Conservation (phyloP, 64 coral and sea anemone genomes). For the Montipora foliosa region DNA sequence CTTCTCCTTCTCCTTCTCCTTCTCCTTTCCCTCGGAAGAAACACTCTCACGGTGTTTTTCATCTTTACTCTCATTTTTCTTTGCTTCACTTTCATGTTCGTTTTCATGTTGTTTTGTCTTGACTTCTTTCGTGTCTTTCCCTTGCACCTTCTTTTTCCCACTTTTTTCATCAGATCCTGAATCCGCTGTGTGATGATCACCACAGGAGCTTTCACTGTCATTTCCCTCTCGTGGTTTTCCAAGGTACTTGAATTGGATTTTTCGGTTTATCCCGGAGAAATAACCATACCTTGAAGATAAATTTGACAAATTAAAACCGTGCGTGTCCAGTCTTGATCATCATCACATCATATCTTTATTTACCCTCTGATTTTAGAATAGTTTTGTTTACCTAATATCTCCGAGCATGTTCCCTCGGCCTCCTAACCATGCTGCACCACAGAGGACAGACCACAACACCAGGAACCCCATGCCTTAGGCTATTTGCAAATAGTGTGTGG, state of each 20-base stretch:
- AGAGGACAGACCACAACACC: no score
- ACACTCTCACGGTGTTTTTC: no score
- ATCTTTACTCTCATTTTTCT: conserved; percentile 22
- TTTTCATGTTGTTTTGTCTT: background rate
- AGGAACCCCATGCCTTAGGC: no score
- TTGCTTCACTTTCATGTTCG: background rate
- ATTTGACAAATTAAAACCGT: no score
- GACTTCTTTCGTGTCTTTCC: conserved; percentile 20
- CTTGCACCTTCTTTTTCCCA: conserved; percentile 24
- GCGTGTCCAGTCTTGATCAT: no score
- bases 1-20: conserved; percentile 11
- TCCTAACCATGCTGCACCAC: no score
- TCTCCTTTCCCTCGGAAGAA: background rate
- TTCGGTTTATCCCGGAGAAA: conserved; percentile 98
- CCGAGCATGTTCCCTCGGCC: no score
- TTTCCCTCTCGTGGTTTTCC: conserved; percentile 67
- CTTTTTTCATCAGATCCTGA: conserved; percentile 16
- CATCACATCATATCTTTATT: no score
- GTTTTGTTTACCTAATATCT: no score
- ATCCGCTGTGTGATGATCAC: conserved; percentile 27
- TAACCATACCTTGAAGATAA: conserved; percentile 87
- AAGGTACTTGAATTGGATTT: conserved; percentile 95
- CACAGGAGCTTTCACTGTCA: conserved; percentile 70
- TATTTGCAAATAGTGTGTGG: no score
- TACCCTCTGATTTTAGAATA: no score